Evolutionary conservation across 1,140 invertebrate genomes (phyloP), one percentile per base, ranked within the genome.

Genomic region (Hyposmocoma kahamanoa): DNA sequence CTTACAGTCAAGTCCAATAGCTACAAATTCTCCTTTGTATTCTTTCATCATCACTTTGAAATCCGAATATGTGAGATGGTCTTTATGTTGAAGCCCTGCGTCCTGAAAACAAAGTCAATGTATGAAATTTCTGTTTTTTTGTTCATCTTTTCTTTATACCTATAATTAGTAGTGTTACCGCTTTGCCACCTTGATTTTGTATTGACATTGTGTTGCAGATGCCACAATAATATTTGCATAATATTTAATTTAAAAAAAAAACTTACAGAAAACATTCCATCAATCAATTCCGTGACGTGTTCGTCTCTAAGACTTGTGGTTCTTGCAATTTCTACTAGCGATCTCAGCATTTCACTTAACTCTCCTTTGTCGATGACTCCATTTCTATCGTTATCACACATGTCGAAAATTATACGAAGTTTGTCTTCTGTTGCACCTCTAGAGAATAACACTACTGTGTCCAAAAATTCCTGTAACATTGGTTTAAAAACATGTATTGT

Each of bases 1-100:
- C 88, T 98, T 99, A 74, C 95, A 98, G 71, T 98, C 97, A 21
- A 98, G 84, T n/a, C 96, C 96, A 50, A 99, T 97, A 0, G 96
- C 96, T 0, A 98, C 96, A 76, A 98, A 98, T 70, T 97, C 96
- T 5, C 95, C 96, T 87, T 98, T 98, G 80, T 98, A 98, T 69
- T 98, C 97, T 59, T 96, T 96, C 94, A 99, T 97, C 92, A 98
- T 96, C 1, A 95, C 76, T 73, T 97, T 97, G 64, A 99, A 99
- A 72, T 99, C 97, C 34, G 95, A 94, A 73, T 99, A 98, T 0
- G 95, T 97, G 8, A 99, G 88, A 56, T 93, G 93, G 50, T 97
- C 93, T 86, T 98, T 97, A 57, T 95, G 91, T 73, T 97, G 91
- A 0, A 99, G 84, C 10, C 98, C 98, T 4, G 97, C 95, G 67